Evolutionary conservation across 64 coral and sea anemone species (phyloP).

Genomic region (Actinia tenebrosa): DNA sequence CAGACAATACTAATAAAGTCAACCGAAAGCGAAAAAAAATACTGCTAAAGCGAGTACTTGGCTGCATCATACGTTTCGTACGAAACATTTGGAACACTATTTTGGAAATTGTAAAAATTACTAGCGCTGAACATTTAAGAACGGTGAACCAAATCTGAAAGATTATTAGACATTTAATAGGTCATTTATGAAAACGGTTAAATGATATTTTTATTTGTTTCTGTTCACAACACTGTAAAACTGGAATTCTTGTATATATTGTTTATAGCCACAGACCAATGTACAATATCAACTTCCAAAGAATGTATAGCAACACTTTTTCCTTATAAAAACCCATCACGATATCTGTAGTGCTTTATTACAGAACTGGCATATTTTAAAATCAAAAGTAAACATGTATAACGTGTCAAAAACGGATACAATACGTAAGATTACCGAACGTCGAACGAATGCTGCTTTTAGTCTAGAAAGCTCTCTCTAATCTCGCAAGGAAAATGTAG

Average conservation of each 20-base stretch:
- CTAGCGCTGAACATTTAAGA: not conserved
- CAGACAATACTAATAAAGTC: not conserved
- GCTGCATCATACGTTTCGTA: not conserved
- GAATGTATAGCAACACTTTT: too few relatives aligned
- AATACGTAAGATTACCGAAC: not conserved
- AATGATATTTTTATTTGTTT: too few relatives aligned
- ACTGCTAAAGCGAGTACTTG: not conserved
- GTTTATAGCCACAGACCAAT: too few relatives aligned
- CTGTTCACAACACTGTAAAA: too few relatives aligned
- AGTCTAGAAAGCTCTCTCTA: not conserved
- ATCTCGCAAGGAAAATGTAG: not conserved
- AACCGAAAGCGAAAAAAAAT: slow-evolving; percentile 7
- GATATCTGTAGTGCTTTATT: not conserved
- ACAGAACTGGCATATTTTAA: not conserved
- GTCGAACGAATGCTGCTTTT: not conserved
- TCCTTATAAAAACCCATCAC: too few relatives aligned
- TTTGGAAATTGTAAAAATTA: not conserved
- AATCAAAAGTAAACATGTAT: not conserved
- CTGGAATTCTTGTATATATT: too few relatives aligned
- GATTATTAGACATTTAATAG: too few relatives aligned
- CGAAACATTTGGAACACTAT: not conserved
- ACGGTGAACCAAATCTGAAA: not conserved
- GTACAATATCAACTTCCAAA: too few relatives aligned
- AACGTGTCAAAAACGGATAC: not conserved
- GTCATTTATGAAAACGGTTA: too few relatives aligned